These are phyloP conservation scores for Columba janthina DNA, from an alignment of 2,113 vertebrate genomes.

Conservation along the genomic window DNA sequence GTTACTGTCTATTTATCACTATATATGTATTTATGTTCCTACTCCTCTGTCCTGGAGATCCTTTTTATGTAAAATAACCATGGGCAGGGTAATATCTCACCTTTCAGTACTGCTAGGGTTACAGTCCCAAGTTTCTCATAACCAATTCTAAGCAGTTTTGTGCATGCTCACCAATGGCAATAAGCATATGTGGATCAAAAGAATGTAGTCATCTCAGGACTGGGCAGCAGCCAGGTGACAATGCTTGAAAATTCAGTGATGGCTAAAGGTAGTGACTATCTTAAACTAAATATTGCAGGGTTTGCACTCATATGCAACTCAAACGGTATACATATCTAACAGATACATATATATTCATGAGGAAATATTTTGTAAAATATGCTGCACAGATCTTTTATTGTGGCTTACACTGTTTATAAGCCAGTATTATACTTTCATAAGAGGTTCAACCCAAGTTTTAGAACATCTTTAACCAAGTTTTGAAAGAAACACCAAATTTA, in stretches of 20 bases:
- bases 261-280: neutral
- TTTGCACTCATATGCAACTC: neutral
- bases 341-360: neutral
- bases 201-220: neutral
- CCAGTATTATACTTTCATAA: neutral
- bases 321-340: neutral
- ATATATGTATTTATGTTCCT: neutral
- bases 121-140: neutral
- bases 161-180: neutral
- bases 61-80: neutral
- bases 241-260: neutral
- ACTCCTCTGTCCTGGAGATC: neutral
- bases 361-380: neutral
- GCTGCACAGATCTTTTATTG: neutral
- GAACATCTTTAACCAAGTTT: neutral
- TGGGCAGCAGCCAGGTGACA: neutral
- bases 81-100: neutral
- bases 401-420: neutral
- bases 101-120: neutral
- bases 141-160: neutral
- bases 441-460: neutral
- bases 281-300: neutral
- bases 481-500: neutral
- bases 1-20: neutral
- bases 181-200: neutral